Conservation (phyloP, 2,113 vertebrate genomes). For the Glaucomys volans region DNA sequence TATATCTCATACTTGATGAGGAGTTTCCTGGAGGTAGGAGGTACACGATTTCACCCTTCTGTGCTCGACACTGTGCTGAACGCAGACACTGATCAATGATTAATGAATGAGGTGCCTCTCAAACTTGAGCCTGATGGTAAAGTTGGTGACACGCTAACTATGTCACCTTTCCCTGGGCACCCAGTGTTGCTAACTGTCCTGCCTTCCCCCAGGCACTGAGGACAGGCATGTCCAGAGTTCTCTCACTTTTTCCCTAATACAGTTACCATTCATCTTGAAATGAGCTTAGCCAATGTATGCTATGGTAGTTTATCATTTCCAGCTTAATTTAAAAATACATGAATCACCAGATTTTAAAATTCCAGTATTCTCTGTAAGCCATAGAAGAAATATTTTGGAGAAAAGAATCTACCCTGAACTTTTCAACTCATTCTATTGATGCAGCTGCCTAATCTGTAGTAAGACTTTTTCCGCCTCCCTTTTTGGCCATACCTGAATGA, state of each 20-base stretch:
- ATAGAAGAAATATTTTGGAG: background rate
- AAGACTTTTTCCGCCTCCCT: background rate
- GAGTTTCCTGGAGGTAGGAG: background rate
- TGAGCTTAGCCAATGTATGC: background rate
- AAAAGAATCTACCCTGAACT: background rate
- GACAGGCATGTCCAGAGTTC: background rate
- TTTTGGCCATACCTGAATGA: background rate
- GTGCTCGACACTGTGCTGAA: background rate
- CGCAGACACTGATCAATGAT: background rate
- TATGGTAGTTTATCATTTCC: background rate
- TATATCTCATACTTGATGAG: background rate
- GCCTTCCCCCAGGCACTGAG: background rate
- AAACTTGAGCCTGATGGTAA: background rate
- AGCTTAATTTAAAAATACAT: background rate
- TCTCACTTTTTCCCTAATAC: background rate
- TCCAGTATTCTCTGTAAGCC: background rate
- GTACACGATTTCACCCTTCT: background rate
- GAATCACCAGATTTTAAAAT: background rate
- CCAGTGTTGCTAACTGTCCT: background rate
- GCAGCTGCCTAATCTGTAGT: background rate
- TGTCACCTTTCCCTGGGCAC: background rate
- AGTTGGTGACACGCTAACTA: background rate
- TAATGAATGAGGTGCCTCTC: background rate
- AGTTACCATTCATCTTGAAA: constrained; percentile 5
- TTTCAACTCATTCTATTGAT: background rate